Base-by-base conservation (phyloP, 2,113 vertebrate genomes). In the Orientallactaga bullata region DNA sequence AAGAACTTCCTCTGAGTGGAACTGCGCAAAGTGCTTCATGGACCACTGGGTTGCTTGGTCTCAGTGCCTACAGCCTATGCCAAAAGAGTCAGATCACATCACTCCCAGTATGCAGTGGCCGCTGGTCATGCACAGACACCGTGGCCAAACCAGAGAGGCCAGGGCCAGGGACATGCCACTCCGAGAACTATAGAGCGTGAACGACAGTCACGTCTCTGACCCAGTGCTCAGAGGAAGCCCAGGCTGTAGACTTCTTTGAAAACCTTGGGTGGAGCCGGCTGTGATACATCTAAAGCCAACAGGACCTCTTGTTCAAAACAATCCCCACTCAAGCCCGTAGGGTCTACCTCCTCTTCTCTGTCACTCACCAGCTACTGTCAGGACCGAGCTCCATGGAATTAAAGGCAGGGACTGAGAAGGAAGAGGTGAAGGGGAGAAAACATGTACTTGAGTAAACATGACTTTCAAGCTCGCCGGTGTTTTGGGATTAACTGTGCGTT, bases 401-500 rank as follows among this genome's bases (percentile, higher is more conserved):
- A n/a, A 79, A 55, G 86, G 26, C 32, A 61, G 37, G 18, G 37
- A 47, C 17, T 11, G 69, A 66, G 60, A 26, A 37, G 1, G 13
- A 11, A 66, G 13, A 39, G 1, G 32, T 30, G 24, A 84, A 63
- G n/a, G 42, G 68, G 35, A 83, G 18, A 71, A 71, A 80, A 83
- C 20, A n/a, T 0, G 9, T 4, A 60, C 58, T 91, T 71, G 78
- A 85, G 71, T 39, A 85, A 11, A 72, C 15, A 17, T 32, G 83
- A 90, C 60, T 89, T 89, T 94, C 68, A 80, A 61, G 63, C 60
- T 83, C 68, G 86, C 61, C 13, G 6, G 0, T 87, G 42, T 78
- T 91, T 92, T 60, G 35, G 90, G 80, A 78, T 88, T 85, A 88
- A 61, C 93, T 85, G 66, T 37, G 60, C 37, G 88, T 79, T 92